Evolutionary conservation across 2,888 invertebrate genomes (phyloP).

Genomic region (Axea sp.): DNA sequence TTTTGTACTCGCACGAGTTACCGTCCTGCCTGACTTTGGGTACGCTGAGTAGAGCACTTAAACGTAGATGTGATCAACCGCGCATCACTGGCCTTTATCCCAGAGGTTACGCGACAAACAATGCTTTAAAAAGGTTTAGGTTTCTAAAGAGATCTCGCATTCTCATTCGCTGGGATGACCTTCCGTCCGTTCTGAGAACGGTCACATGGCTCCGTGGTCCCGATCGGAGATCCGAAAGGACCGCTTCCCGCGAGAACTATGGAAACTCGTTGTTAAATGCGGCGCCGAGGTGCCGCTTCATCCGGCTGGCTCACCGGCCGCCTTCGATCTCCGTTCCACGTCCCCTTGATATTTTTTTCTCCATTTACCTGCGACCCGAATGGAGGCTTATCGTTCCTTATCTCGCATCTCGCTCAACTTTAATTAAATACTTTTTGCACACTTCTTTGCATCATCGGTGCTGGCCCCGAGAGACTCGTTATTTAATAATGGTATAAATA

Average conservation of each 20-base stretch:
- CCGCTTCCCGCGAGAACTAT: slow-evolving; percentile 59
- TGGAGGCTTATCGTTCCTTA: slow-evolving; percentile 60
- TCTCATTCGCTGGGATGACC: slow-evolving; percentile 54
- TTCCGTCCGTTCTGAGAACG: slow-evolving; percentile 66
- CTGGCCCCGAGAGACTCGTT: slow-evolving; percentile 30
- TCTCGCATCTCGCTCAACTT: slow-evolving; percentile 55
- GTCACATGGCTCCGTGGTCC: slow-evolving; percentile 30
- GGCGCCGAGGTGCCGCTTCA: slow-evolving; percentile 61
- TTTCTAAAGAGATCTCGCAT: too few species aligned
- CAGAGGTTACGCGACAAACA: too few species aligned
- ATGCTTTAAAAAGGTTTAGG: too few species aligned
- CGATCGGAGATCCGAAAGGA: slow-evolving; percentile 37
- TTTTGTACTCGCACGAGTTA: too few species aligned
- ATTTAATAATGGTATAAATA: slow-evolving; percentile 47
- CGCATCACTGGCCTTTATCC: too few species aligned
- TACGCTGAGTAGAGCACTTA: too few species aligned
- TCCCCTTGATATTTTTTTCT: slow-evolving; percentile 25
- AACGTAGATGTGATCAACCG: too few species aligned
- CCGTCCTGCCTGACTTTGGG: too few species aligned
- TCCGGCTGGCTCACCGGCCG: slow-evolving; percentile 53
- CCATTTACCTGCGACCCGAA: slow-evolving; percentile 59
- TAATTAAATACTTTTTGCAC: slow-evolving; percentile 57
- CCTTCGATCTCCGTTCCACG: slow-evolving; percentile 42
- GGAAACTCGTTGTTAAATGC: slow-evolving; percentile 65
- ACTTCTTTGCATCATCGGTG: slow-evolving; percentile 34